Percentiles rank a stretch among this genome's conserved stretches.
Conservation (phyloP, 2,113 vertebrate species). For the Hyperoodon ampullatus region DNA sequence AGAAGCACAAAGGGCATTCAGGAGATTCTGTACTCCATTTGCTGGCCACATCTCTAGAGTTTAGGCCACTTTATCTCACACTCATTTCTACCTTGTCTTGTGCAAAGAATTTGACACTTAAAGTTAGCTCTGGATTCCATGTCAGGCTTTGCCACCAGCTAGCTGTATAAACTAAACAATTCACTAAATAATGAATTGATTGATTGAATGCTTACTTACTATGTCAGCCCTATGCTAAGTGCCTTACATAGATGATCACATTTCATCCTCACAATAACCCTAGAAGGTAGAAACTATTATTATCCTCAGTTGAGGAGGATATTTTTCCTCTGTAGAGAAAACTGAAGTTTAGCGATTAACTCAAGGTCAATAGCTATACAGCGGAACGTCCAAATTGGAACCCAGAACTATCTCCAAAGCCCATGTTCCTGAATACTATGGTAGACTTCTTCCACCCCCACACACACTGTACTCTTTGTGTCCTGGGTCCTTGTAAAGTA, state of each 20-base stretch:
- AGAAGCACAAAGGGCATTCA: background rate
- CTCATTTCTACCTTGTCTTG: background rate
- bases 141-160: background rate
- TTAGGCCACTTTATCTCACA: background rate
- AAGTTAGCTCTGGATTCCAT: background rate
- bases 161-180: conserved; percentile 17
- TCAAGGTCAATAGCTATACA: background rate
- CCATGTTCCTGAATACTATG: background rate
- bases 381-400: background rate
- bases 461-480: background rate
- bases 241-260: background rate
- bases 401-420: background rate
- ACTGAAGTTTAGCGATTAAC: conserved; percentile 41
- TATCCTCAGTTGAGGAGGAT: background rate
- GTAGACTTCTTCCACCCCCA: background rate
- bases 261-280: background rate
- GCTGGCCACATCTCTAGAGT: background rate
- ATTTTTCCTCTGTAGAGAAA: conserved; percentile 6
- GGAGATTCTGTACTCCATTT: conserved; percentile 38
- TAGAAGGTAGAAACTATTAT: background rate
- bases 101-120: background rate
- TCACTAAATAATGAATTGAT: conserved; percentile 4
- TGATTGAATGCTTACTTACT: background rate
- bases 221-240: background rate
- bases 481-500: background rate